Percentiles rank a stretch among this genome's conserved stretches.
phyloP scores from a whole-genome alignment of 2,888 invertebrate genomes.

The Drosophila anomelani region DNA sequence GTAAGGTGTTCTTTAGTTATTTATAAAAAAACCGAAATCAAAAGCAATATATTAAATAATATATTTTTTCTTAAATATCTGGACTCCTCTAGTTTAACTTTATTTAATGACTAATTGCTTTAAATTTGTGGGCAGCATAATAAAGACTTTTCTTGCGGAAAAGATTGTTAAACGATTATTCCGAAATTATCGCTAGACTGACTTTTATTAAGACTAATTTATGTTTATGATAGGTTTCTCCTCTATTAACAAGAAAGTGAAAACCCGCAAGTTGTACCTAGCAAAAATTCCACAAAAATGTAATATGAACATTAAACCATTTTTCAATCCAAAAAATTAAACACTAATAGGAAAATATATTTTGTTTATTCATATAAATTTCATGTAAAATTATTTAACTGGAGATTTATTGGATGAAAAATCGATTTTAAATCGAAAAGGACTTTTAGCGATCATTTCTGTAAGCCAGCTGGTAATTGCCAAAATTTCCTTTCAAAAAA shows the following conservation, averaged over 20 bases:
- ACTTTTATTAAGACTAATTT: constrained; percentile 10
- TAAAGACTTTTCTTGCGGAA: neutral
- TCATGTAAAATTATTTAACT: no score
- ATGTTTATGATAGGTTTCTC: constrained; percentile 7
- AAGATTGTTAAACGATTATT: neutral
- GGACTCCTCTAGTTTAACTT: neutral
- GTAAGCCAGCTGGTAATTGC: no score
- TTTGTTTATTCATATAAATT: no score
- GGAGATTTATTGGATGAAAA: no score
- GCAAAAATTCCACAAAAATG: neutral
- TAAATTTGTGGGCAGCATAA: neutral
- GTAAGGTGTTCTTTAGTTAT: no score
- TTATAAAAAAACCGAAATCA: no score
- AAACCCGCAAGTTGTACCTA: neutral
- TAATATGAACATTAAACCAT: no score
- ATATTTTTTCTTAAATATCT: neutral
- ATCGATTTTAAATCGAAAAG: no score
- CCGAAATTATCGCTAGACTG: constrained; percentile 11
- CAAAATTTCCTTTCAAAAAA: no score
- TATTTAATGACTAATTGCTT: neutral
- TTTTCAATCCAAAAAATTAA: neutral
- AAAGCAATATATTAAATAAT: neutral
- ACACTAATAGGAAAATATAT: neutral
- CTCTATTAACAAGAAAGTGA: neutral
- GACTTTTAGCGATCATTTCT: no score